phyloP scores from a whole-genome alignment of 2,888 invertebrate genomes.

The Trisateles emortualis region DNA sequence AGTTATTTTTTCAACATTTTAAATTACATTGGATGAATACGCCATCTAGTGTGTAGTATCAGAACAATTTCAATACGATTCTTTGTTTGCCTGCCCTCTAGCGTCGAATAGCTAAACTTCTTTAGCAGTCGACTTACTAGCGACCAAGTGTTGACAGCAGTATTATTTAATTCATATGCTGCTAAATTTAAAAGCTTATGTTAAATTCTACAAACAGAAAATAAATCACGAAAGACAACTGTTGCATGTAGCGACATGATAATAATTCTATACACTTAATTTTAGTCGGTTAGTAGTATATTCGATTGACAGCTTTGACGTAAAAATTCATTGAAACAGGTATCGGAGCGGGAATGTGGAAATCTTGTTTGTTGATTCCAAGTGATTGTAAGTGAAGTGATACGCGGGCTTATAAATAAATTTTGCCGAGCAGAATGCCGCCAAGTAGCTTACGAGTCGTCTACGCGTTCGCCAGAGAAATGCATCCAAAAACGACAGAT shows the following conservation, averaged over 20 bases:
- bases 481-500: conserved; percentile 90
- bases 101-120: conserved; percentile 38
- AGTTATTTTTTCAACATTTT: neutral
- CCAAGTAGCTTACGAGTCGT: conserved; percentile 88
- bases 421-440: conserved; percentile 79
- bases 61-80: neutral
- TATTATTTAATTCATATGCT: conserved; percentile 10
- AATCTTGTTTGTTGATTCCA: conserved; percentile 81
- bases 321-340: conserved; percentile 59
- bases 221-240: neutral
- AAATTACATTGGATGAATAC: no score
- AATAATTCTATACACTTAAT: conserved; percentile 10
- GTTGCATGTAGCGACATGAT: conserved; percentile 18
- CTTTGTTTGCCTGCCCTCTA: conserved; percentile 47
- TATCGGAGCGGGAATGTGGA: conserved; percentile 80
- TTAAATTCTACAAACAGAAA: neutral
- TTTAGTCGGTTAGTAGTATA: conserved; percentile 31
- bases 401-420: conserved; percentile 80
- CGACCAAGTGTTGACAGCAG: conserved; percentile 27
- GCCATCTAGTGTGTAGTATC: conserved; percentile 32
- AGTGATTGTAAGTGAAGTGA: conserved; percentile 79
- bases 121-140: neutral
- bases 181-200: conserved; percentile 25
- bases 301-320: conserved; percentile 56
- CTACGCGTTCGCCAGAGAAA: conserved; percentile 92